Conservation (phyloP, 2,113 vertebrate genomes). For the Sapayoa aenigma region DNA sequence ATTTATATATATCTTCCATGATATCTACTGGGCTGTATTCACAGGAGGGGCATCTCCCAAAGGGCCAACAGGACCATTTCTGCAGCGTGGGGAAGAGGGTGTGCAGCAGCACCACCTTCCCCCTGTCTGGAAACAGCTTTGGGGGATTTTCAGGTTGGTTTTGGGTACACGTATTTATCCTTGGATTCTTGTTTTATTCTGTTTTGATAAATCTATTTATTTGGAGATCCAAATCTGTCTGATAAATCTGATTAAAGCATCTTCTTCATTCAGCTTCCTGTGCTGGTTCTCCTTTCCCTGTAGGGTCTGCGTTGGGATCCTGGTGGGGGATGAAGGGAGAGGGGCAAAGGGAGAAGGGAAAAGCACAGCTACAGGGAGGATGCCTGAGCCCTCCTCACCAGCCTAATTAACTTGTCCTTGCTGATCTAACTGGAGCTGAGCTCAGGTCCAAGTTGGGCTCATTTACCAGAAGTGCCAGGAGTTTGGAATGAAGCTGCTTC, state of each 20-base stretch:
- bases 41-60: slow-evolving; percentile 26
- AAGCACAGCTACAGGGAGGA: not conserved
- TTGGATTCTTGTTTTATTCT: slow-evolving; percentile 17
- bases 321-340: not conserved
- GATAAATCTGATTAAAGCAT: slow-evolving; percentile 52
- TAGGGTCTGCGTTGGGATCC: fast-evolving
- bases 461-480: not conserved
- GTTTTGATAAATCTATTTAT: slow-evolving; percentile 72
- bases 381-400: not conserved
- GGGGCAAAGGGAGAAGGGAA: not conserved
- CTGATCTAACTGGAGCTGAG: not conserved
- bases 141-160: slow-evolving; percentile 40
- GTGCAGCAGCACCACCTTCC: not conserved
- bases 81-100: not conserved
- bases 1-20: slow-evolving; percentile 39
- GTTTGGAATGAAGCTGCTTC: not conserved
- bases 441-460: not conserved
- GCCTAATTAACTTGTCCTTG: not conserved
- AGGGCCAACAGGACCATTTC: not conserved
- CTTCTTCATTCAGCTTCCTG: slow-evolving; percentile 32
- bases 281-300: not conserved
- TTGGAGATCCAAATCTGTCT: slow-evolving; percentile 61
- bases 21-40: slow-evolving; percentile 42
- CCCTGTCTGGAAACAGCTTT: slow-evolving; percentile 14
- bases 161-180: slow-evolving; percentile 32